Evolutionary conservation across 2,888 invertebrate species (phyloP), one percentile per base, ranked within the genome.

Genomic region (Eremobia ochroleuca): DNA sequence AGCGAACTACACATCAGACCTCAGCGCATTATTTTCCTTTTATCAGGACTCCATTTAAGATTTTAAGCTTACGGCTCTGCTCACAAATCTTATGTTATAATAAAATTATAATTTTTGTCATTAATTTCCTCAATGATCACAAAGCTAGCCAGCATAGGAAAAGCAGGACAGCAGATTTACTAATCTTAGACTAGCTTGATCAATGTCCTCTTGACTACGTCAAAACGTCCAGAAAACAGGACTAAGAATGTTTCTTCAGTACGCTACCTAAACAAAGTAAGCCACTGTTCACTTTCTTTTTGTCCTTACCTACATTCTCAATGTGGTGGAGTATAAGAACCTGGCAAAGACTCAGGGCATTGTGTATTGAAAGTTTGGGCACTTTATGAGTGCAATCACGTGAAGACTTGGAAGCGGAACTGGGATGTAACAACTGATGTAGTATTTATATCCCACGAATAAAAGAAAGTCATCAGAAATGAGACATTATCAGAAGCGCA

Each of bases 401-500:
- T 62, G 66, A 18, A 64, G 37, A 66, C 21, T 46, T 59, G 40
- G 11, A 71, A 62, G 46, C 67, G 59, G 76, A 68, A 80, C 59
- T 28, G 71, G 79, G 78, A 79, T 82, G 65, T 78, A 66, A 79
- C 72, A 75, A 67, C 68, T 64, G 28, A 46, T 40, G 71, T 58
- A 77, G 70, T 76, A 80, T 83, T 82, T 78, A 82, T 76, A 86
- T 77, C 69, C 75, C 70, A 86, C 74, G 73, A 87, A 85, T 92
- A 92, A 93, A 95, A 94, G 95, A 95, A 95, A 95, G 94, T 94
- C 91, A 88, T 90, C 86, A 88, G 91, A 91, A 90, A 91, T 89
- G 91, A 92, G 92, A 93, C 92, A 93, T 92, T 92, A 93, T 91
- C 91, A 93, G 90, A 90, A 89, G 88, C 87, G 85, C 90, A 89